Base-by-base conservation (phyloP, 2,888 invertebrate species). In the Tenthredo livida region DNA sequence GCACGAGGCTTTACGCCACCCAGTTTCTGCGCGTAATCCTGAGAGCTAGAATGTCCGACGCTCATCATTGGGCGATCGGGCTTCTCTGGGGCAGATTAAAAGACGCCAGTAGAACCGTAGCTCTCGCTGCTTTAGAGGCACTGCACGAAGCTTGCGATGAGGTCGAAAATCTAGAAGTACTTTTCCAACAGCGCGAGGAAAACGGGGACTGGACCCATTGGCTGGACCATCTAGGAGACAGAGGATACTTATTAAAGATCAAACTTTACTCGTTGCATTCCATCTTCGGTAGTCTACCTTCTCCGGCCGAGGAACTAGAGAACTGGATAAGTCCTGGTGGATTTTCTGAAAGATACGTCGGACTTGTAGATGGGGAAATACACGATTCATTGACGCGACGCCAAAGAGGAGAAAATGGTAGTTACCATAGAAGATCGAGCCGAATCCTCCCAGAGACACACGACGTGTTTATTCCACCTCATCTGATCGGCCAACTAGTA, bases 111-210 rank as follows among this genome's bases (percentile, higher is more conserved):
- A 96, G 96, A 87, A 95, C 96, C 61, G 97, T 99, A 43, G 96
- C 97, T 10, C 94, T 97, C 88, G 95, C 97, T 12, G 98, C 99
- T 6, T 94, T 98, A 84, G 95, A 96, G 88, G 96, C 97, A 85
- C 94, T 99, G 70, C 97, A 98, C 91, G 99, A 99, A 94, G 98
- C 98, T n/a, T 97, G 97, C 91, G 98, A 98, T 93, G 96, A 98
- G 87, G 96, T 89, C 0, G 91, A 92, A 77, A 93, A 92, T 83
- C 86, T 93, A 40, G 91, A 92, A 80, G 89, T 89, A 15, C 86
- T 92, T 33, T 86, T 90, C 25, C 90, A 91, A 40, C 90, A 92
- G 47, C 88, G 89, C 4, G 89, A 89, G 29, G 89, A 87, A 25
- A 88, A 86, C 40, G 87, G 88, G 40, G 89, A 91, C 25, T 91